These are phyloP conservation scores for Microcebus griseorufus DNA, from an alignment of 2,113 vertebrate species.

Conservation along the genomic window DNA sequence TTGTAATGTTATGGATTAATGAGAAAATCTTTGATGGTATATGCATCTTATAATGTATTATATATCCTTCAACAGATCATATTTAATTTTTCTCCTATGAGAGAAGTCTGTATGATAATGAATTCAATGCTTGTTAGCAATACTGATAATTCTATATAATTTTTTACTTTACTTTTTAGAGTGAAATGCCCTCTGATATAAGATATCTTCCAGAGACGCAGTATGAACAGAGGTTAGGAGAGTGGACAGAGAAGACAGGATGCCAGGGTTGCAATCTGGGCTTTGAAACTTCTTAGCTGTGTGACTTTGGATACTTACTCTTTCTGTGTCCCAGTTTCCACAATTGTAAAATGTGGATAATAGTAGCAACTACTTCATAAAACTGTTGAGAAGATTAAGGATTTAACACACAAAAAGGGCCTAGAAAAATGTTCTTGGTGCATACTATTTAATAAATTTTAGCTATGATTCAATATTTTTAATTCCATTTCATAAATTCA, in stretches of 20 bases:
- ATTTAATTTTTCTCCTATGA: neutral
- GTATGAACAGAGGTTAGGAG: neutral
- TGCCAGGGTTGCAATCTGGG: neutral
- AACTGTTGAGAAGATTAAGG: neutral
- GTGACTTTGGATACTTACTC: neutral
- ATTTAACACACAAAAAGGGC: neutral
- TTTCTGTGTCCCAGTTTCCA: neutral
- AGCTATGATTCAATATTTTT: neutral
- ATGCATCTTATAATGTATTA: neutral
- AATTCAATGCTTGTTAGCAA: neutral
- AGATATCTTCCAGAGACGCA: neutral
- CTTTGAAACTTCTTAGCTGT: neutral
- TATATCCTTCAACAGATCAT: neutral
- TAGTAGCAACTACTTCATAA: neutral
- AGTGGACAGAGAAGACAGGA: neutral
- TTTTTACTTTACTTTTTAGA: constrained; percentile 15
- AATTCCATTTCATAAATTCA: neutral
- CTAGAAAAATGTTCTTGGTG: neutral
- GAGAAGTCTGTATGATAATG: neutral
- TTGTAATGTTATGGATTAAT: neutral
- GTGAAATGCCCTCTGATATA: neutral
- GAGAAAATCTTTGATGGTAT: neutral
- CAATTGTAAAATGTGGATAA: neutral
- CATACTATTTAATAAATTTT: neutral
- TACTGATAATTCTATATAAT: neutral